Conservation (phyloP, 2,888 invertebrate species). For the Nemotelus pantherinus region DNA sequence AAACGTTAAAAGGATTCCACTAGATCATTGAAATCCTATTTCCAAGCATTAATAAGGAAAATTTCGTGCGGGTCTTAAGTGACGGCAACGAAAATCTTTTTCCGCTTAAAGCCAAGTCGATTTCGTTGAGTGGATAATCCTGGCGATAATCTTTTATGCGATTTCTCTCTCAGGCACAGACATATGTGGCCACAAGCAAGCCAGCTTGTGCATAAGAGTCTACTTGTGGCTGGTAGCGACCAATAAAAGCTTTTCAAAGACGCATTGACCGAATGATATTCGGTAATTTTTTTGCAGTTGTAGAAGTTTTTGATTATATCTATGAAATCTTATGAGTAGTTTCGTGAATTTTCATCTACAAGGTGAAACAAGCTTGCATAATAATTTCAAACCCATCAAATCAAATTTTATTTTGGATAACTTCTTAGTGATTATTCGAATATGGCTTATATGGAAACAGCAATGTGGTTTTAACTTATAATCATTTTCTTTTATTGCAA, state of each 20-base stretch:
- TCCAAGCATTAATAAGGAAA: neutral
- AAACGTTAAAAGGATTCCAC: neutral
- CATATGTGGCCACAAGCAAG: slow-evolving; percentile 13
- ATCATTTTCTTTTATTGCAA: too few relatives aligned
- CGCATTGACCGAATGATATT: too few relatives aligned
- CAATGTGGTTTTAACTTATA: too few relatives aligned
- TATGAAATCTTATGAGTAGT: too few relatives aligned
- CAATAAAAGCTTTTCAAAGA: slow-evolving; percentile 3
- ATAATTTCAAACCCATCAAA: too few relatives aligned
- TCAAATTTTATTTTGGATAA: too few relatives aligned
- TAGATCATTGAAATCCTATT: slow-evolving; percentile 8
- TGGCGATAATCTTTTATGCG: slow-evolving; percentile 21
- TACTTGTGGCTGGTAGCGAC: slow-evolving; percentile 6
- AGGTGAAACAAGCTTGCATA: too few relatives aligned
- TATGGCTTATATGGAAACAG: too few relatives aligned
- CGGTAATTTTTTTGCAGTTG: too few relatives aligned
- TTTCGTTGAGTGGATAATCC: slow-evolving; percentile 23
- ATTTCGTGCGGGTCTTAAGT: neutral
- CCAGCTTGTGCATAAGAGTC: slow-evolving; percentile 10
- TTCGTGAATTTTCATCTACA: too few relatives aligned
- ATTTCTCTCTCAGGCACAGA: neutral
- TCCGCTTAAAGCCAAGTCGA: neutral
- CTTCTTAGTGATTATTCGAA: too few relatives aligned
- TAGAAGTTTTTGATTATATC: too few relatives aligned
- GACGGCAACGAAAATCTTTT: slow-evolving; percentile 18